Evolutionary conservation across 2,888 invertebrate genomes (phyloP), one percentile per base, ranked within the genome.

Genomic region (Notodonta dromedarius): DNA sequence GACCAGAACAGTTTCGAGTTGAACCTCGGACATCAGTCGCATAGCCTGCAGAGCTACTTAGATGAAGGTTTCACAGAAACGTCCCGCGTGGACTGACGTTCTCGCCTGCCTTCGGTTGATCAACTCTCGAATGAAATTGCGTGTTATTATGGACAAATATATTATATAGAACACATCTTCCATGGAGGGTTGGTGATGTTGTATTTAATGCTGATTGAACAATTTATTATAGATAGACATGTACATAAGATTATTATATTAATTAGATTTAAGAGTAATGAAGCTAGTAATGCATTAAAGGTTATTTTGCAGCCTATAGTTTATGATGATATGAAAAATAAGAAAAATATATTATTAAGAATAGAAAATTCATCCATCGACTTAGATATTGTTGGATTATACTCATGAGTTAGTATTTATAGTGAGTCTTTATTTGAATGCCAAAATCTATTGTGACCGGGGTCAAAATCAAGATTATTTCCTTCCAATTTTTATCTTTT

Each of bases 251-350:
- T 91, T 89, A 54, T 54, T 35, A 13, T 85, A 87, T 78, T 91
- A 91, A 84, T 74, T 90, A 90, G 82, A 69, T 71, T 70, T 90
- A 90, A 89, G 88, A 80, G 80, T 91, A 89, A 89, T 73, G 75
- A 88, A 87, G 89, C 90, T 93, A 92, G 91, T 80, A 83, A 82
- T 86, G 89, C 89, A 85, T 89, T 87, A 77, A 83, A 82, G 24
- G 82, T 91, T 91, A 87, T 90, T 90, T 92, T 90, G 91, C 92
- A 86, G 84, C 84, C 79, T 80, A 87, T 89, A 89, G 85, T 88
- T 81, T 88, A 85, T 84, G 82, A 87, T 80, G 84, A 79, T 83
- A 82, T 81, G 83, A 79, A 77, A 82, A 12, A 61, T 75, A 83
- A 80, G 77, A 79, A 76, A 85, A 84, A 83, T 79, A 79, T 83